Percentiles rank a stretch among this genome's conserved stretches.
These are phyloP conservation scores for Epistrophe grossulariae DNA, from an alignment of 2,888 invertebrate genomes.

Conservation along the genomic window DNA sequence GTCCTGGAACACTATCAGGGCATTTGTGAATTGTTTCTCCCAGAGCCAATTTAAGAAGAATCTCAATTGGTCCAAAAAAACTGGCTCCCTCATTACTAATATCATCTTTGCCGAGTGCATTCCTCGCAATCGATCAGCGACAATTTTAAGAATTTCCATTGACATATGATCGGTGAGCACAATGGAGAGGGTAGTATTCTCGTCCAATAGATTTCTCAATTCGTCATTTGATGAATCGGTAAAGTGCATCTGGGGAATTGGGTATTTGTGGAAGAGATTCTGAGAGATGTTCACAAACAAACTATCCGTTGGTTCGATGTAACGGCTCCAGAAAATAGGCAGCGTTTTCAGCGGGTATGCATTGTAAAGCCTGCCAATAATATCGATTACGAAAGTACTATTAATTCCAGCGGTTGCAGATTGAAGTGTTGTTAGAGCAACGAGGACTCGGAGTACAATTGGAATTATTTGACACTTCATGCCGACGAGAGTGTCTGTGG, in stretches of 20 bases:
- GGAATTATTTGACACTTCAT: constrained; percentile 32
- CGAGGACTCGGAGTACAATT: not conserved
- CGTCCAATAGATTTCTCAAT: constrained; percentile 9
- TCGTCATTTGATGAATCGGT: not conserved
- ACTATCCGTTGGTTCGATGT: not conserved
- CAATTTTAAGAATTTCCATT: constrained; percentile 19
- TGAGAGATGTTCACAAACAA: constrained; percentile 20
- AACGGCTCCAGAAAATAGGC: constrained; percentile 34
- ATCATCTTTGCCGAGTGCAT: constrained; percentile 50
- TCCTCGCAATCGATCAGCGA: constrained; percentile 33
- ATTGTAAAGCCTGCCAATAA: constrained; percentile 18
- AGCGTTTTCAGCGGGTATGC: constrained; percentile 36
- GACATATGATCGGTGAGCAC: constrained; percentile 44
- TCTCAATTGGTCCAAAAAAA: constrained; percentile 14
- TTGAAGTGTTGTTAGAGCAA: not conserved
- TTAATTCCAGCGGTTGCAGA: constrained; percentile 20
- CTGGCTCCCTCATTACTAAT: constrained; percentile 34
- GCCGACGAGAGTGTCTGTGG: not conserved
- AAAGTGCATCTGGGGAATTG: constrained; percentile 45
- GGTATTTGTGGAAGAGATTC: constrained; percentile 7
- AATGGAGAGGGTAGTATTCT: constrained; percentile 24
- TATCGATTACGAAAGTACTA: constrained; percentile 40
- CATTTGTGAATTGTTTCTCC: constrained; percentile 43
- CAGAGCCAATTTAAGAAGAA: constrained; percentile 46
- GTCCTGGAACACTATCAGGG: constrained; percentile 48